These are phyloP conservation scores for Chionoecetes opilio DNA, from an alignment of 1,140 invertebrate species.

Conservation along the genomic window DNA sequence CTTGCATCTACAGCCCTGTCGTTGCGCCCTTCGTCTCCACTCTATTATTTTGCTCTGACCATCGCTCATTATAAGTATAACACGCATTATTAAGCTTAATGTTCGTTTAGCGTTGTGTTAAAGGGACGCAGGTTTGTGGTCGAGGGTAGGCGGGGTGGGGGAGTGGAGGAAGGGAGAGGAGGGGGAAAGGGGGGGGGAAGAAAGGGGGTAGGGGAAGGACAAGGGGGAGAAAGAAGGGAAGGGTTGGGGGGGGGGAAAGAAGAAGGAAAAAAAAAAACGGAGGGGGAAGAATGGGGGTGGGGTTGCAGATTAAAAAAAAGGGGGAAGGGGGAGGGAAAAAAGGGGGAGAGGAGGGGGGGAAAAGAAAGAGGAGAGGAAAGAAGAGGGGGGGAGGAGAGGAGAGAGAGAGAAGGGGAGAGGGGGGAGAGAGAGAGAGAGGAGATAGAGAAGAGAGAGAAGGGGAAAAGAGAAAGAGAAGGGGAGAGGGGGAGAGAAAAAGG, in stretches of 20 bases:
- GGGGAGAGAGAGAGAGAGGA: neutral
- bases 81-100: neutral
- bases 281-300: no score
- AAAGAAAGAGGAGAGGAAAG: neutral
- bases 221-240: neutral
- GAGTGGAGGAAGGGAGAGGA: neutral
- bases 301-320: neutral
- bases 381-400: neutral
- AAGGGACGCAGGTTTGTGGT: neutral
- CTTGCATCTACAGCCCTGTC: neutral
- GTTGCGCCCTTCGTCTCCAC: neutral
- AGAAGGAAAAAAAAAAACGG: no score
- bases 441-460: no score
- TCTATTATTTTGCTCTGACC: neutral
- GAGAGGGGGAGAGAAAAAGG: no score
- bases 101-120: neutral
- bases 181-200: neutral
- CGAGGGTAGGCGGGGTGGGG: neutral
- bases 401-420: neutral
- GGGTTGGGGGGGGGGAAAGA: neutral
- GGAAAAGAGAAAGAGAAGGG: no score
- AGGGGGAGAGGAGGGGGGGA: neutral
- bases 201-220: no score
- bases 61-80: neutral
- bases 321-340: neutral